phyloP scores from a whole-genome alignment of 2,888 invertebrate genomes.

The Dryobota labecula region DNA sequence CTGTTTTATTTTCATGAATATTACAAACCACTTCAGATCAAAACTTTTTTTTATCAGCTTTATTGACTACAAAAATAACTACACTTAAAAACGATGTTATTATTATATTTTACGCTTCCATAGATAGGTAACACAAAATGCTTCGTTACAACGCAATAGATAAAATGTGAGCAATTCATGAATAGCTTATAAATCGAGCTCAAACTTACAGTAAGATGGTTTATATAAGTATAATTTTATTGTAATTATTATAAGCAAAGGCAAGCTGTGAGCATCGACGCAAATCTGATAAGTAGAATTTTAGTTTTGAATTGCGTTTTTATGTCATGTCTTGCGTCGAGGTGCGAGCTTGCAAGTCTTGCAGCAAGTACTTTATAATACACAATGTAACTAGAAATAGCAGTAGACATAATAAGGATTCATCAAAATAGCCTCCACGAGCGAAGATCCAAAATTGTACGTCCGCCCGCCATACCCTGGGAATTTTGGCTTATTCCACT shows the following conservation, averaged over 20 bases:
- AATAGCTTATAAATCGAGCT: constrained; percentile 1
- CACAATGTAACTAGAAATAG: constrained; percentile 25
- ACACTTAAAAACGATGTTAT: constrained; percentile 25
- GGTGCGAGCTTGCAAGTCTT: constrained; percentile 6
- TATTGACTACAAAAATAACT: neutral
- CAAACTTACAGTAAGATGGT: neutral
- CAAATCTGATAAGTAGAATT: neutral
- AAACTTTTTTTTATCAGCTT: neutral
- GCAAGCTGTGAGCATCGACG: constrained; percentile 1
- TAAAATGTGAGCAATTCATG: neutral
- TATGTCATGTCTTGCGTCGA: neutral
- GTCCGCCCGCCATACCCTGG: neutral
- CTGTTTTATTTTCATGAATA: constrained; percentile 7
- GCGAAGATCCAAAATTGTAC: neutral
- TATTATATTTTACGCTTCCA: constrained; percentile 24
- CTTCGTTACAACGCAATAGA: constrained; percentile 14
- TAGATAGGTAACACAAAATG: neutral
- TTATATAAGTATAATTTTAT: neutral
- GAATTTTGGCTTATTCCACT: too few species aligned
- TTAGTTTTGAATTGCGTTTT: neutral
- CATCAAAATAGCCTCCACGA: neutral
- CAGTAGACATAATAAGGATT: constrained; percentile 1
- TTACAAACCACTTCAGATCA: constrained; percentile 23
- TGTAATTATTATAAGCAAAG: neutral
- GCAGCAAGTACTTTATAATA: neutral